phyloP scores from a whole-genome alignment of 2,113 vertebrate species.

The Melanocharis versteri region DNA sequence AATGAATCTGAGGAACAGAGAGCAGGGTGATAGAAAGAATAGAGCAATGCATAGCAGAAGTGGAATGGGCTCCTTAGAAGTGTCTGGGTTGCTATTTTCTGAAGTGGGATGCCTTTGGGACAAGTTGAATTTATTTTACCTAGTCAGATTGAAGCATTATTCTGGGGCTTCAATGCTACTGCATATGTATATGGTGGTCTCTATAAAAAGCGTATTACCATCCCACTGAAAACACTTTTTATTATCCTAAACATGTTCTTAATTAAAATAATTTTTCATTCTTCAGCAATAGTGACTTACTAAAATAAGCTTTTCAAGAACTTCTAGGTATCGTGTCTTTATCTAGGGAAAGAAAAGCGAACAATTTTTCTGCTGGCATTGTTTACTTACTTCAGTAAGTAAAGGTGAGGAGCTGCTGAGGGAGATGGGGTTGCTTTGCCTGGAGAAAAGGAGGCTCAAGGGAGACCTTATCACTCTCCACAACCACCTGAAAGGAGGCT shows the following conservation, averaged over 20 bases:
- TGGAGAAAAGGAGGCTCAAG: neutral
- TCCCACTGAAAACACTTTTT: neutral
- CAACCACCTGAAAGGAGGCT: neutral
- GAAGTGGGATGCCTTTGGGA: neutral
- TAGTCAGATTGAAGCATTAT: neutral
- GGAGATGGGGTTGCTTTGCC: neutral
- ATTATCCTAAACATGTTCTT: neutral
- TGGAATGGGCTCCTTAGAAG: neutral
- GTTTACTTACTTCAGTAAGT: neutral
- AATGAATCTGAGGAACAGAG: neutral
- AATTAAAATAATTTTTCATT: neutral
- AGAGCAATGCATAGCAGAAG: neutral
- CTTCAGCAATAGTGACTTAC: neutral
- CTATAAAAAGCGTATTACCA: neutral
- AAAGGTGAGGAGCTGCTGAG: neutral
- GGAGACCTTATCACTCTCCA: neutral
- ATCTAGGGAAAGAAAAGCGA: neutral
- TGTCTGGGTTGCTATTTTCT: neutral
- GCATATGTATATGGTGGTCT: neutral
- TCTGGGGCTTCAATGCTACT: neutral
- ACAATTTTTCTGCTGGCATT: neutral
- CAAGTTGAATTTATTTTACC: neutral
- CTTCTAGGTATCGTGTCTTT: neutral
- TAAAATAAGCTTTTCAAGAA: neutral
- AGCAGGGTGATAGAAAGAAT: neutral